Evolutionary conservation across 2,888 invertebrate species (phyloP).

Genomic region (Acleris holmiana): DNA sequence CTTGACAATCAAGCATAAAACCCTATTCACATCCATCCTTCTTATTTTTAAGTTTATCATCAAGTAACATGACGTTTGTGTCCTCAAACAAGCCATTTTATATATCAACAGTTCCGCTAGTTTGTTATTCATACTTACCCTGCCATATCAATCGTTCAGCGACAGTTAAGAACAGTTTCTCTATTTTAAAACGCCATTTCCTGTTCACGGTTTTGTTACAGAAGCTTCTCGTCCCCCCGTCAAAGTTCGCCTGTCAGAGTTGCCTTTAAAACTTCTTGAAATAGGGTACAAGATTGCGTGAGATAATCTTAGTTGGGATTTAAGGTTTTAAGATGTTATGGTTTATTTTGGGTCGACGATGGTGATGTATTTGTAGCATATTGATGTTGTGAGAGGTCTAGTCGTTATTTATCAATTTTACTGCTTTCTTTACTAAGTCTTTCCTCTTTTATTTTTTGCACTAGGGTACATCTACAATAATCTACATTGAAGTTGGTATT

Average conservation of each 20-base stretch:
- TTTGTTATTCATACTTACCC: conserved; percentile 25
- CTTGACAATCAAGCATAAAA: no score
- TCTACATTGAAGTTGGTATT: no score
- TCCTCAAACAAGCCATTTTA: conserved; percentile 24
- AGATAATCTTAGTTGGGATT: not conserved
- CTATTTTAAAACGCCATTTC: conserved; percentile 59
- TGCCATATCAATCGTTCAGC: conserved; percentile 16
- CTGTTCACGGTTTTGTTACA: conserved; percentile 58
- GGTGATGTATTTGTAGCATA: not conserved
- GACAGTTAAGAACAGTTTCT: conserved; percentile 44
- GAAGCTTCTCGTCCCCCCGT: conserved; percentile 13
- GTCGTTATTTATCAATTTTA: not conserved
- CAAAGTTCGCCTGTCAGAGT: conserved; percentile 15
- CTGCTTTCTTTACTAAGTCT: not conserved
- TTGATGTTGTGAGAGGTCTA: not conserved
- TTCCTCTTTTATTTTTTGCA: no score
- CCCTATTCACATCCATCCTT: not conserved
- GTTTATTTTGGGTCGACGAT: conserved; percentile 28
- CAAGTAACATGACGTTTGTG: conserved; percentile 17
- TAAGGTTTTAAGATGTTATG: conserved; percentile 1
- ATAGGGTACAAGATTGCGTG: conserved; percentile 20
- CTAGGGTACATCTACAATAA: no score
- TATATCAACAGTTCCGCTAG: conserved; percentile 28
- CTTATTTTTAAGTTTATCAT: conserved; percentile 17
- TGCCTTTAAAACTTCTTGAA: conserved; percentile 11